These are phyloP conservation scores for Charina bottae DNA, from an alignment of 2,113 vertebrate species.

Conservation along the genomic window DNA sequence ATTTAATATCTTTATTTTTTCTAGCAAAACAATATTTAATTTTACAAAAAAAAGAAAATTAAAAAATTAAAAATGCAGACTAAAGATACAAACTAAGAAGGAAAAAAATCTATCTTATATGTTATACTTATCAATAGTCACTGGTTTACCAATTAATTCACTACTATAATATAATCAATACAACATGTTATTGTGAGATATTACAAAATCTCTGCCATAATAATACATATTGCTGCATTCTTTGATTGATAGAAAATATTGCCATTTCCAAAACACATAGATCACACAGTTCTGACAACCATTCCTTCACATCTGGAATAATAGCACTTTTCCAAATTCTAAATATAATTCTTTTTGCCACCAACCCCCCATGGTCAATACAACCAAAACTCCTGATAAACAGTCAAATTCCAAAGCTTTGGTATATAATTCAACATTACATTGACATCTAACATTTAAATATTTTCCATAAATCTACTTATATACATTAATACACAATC, in stretches of 20 bases:
- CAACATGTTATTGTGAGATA: not conserved
- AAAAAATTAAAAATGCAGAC: not conserved
- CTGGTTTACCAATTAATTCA: not conserved
- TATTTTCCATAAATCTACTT: not conserved
- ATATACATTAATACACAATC: not conserved
- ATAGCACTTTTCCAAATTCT: not conserved
- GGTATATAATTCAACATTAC: not conserved
- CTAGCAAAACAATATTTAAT: not conserved
- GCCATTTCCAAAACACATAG: not conserved
- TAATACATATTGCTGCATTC: not conserved
- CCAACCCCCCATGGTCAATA: not conserved
- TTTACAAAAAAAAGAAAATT: not conserved
- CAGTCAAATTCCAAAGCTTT: not conserved
- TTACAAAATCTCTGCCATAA: not conserved
- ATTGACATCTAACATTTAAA: not conserved
- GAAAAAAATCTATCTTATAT: not conserved
- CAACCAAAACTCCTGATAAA: not conserved
- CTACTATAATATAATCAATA: not conserved
- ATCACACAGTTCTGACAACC: not conserved
- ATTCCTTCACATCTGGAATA: not conserved
- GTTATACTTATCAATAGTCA: not conserved
- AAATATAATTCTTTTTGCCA: not conserved
- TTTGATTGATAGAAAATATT: not conserved
- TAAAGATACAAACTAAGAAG: not conserved
- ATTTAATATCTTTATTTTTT: not conserved